Conservation (phyloP, 2,113 vertebrate species). For the Odontophorus gujanensis region DNA sequence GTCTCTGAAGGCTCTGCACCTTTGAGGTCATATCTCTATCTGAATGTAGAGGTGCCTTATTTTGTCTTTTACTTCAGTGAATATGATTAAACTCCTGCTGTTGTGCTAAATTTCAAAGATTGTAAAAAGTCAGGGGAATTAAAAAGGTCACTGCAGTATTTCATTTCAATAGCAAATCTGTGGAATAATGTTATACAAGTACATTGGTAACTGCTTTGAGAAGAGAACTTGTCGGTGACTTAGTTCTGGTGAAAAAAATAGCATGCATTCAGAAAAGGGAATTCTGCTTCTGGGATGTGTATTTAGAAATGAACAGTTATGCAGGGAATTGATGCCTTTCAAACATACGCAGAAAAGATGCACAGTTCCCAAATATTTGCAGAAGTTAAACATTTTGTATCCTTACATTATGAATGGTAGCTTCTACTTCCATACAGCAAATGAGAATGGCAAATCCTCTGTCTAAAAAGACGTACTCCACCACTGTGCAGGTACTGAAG, state of each 20-base stretch:
- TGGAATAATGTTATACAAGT: slow-evolving; percentile 70
- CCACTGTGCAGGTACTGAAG: neutral
- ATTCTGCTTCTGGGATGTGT: neutral
- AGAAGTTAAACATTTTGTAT: neutral
- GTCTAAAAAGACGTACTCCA: neutral
- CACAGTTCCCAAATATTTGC: neutral
- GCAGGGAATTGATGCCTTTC: neutral
- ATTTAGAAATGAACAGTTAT: neutral
- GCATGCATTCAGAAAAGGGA: neutral
- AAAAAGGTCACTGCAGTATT: slow-evolving; percentile 81
- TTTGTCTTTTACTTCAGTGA: slow-evolving; percentile 78
- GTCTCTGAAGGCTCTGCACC: slow-evolving; percentile 52
- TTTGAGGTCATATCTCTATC: slow-evolving; percentile 72
- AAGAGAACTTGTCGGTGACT: slow-evolving; percentile 43
- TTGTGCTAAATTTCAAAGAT: slow-evolving; percentile 82
- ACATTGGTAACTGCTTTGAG: slow-evolving; percentile 56
- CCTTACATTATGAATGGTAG: neutral
- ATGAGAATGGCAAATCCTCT: neutral
- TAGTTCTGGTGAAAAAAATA: slow-evolving; percentile 53
- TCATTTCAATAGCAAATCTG: slow-evolving; percentile 78
- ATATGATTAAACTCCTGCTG: slow-evolving; percentile 82
- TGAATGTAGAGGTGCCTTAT: slow-evolving; percentile 78
- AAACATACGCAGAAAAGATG: neutral
- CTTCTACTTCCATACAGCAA: neutral
- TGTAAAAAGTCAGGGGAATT: slow-evolving; percentile 82